Evolutionary conservation across 1,140 invertebrate species (phyloP).

Genomic region (Argopecten irradians): DNA sequence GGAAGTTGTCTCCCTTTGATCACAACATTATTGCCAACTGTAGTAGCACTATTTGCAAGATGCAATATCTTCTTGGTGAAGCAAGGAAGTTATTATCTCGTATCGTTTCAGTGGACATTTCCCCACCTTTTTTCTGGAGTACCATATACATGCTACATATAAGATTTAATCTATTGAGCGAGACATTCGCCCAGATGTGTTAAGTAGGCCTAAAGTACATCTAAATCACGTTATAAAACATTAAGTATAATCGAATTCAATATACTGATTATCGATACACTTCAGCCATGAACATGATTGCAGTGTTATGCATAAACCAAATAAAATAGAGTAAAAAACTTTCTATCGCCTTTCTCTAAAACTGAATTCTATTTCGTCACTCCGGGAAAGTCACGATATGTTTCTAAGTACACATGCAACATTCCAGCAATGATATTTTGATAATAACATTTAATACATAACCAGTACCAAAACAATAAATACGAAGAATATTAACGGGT

Average conservation of each 20-base stretch:
- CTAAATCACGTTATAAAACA: background rate
- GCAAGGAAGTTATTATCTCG: background rate
- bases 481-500: too few relatives aligned
- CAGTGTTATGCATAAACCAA: background rate
- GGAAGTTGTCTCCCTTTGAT: background rate
- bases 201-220: background rate
- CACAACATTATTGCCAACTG: background rate
- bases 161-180: background rate
- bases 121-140: background rate
- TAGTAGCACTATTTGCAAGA: background rate
- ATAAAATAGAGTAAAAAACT: background rate
- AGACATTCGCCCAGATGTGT: background rate
- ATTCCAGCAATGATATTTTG: too few relatives aligned
- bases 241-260: background rate
- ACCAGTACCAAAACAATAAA: too few relatives aligned
- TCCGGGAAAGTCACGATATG: background rate
- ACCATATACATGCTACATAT: background rate
- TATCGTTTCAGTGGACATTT: background rate
- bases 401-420: too few relatives aligned
- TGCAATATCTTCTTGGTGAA: background rate
- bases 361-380: background rate
- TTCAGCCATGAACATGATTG: background rate
- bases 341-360: background rate
- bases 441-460: too few relatives aligned
- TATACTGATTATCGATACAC: background rate